phyloP scores from a whole-genome alignment of 1,140 invertebrate species.

The Drosophila malerkotliana region DNA sequence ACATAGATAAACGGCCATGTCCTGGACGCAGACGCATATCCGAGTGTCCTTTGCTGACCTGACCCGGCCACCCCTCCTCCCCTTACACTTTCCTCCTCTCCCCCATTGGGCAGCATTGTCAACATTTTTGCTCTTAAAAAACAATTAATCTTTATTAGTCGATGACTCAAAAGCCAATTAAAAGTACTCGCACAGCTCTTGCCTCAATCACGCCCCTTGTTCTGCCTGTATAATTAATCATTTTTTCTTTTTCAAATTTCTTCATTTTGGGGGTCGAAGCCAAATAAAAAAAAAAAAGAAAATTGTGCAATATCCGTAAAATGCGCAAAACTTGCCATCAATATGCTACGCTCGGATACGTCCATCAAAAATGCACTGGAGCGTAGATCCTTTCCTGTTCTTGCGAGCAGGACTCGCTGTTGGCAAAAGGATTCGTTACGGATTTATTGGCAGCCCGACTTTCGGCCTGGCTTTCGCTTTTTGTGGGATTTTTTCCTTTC shows the following conservation, averaged over 20 bases:
- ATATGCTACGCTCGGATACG: conserved; percentile 82
- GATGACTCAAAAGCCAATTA: conserved; percentile 82
- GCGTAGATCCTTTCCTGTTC: conserved; percentile 78
- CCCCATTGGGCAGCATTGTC: conserved; percentile 36
- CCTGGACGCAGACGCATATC: conserved; percentile 41
- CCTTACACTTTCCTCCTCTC: not conserved
- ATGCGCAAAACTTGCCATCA: conserved; percentile 82
- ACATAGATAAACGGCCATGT: conserved; percentile 80
- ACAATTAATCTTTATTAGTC: conserved; percentile 83
- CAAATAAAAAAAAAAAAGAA: conserved; percentile 34
- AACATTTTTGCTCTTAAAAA: conserved; percentile 80
- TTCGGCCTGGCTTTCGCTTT: conserved; percentile 24
- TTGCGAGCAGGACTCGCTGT: conserved; percentile 32
- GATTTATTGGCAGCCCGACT: conserved; percentile 74
- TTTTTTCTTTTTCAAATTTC: conserved; percentile 41
- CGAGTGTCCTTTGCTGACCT: conserved; percentile 32
- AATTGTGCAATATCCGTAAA: conserved; percentile 82
- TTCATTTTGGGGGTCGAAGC: conserved; percentile 11
- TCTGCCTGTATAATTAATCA: conserved; percentile 71
- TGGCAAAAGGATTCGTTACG: conserved; percentile 80
- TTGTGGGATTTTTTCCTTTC: conserved; percentile 20
- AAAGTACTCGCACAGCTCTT: conserved; percentile 68
- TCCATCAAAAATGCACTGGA: conserved; percentile 81
- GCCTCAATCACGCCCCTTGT: conserved; percentile 65
- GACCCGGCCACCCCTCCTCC: not conserved